These are phyloP conservation scores for Prinia subflava DNA, from an alignment of 2,113 vertebrate species.

Conservation along the genomic window DNA sequence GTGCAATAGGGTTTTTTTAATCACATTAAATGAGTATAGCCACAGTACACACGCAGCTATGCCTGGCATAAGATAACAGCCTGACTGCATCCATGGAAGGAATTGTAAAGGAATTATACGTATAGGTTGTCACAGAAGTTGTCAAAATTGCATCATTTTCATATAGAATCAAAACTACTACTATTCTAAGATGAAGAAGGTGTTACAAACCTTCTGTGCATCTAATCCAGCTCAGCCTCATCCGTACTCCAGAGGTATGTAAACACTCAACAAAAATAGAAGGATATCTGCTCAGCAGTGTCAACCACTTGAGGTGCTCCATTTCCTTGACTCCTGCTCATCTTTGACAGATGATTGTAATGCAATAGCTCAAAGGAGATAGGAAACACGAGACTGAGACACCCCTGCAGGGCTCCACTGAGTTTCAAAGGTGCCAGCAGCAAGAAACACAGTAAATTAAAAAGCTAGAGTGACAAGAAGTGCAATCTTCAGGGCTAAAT, in stretches of 20 bases:
- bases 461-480: not conserved
- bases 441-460: not conserved
- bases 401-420: not conserved
- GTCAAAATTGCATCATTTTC: not conserved
- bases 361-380: not conserved
- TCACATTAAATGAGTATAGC: not conserved
- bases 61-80: not conserved
- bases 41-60: not conserved
- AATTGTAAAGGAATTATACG: not conserved
- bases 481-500: not conserved
- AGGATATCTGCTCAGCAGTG: not conserved
- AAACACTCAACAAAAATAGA: conserved; percentile 17
- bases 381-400: not conserved
- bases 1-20: not conserved
- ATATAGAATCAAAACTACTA: not conserved
- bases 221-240: not conserved
- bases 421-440: conserved; percentile 2
- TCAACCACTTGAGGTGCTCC: conserved; percentile 16
- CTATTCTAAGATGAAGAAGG: not conserved
- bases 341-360: conserved; percentile 28
- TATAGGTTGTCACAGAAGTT: not conserved
- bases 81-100: not conserved
- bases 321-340: not conserved
- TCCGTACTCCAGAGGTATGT: not conserved
- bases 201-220: not conserved